Conservation (phyloP, 2,113 vertebrate genomes). For the Salvelinus alpinus region DNA sequence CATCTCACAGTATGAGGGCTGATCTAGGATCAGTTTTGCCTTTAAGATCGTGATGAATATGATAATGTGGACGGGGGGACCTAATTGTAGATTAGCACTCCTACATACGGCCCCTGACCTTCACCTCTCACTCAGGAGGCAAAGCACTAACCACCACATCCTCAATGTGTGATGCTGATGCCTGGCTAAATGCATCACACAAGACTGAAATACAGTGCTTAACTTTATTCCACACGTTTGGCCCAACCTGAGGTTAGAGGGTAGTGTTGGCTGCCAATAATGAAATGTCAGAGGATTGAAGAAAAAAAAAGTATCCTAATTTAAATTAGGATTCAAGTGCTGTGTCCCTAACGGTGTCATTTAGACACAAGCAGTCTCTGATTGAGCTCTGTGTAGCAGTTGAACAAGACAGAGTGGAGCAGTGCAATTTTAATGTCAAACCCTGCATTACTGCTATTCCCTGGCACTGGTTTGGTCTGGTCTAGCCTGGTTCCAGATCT, state of each 20-base stretch:
- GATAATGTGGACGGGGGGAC: too few relatives aligned
- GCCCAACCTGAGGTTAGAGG: too few relatives aligned
- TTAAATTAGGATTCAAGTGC: constrained; percentile 31
- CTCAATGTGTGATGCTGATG: not conserved
- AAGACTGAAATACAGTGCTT: not conserved
- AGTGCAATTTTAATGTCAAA: too few relatives aligned
- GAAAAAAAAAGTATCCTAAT: constrained; percentile 19
- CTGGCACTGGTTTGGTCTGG: too few relatives aligned
- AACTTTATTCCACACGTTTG: not conserved
- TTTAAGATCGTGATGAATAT: too few relatives aligned
- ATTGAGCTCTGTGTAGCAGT: not conserved
- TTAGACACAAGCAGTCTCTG: not conserved
- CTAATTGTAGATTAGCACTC: too few relatives aligned
- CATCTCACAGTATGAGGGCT: too few relatives aligned
- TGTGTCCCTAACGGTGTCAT: constrained; percentile 1
- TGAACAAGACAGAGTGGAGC: not conserved
- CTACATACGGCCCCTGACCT: not conserved
- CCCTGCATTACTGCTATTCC: too few relatives aligned
- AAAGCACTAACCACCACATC: not conserved
- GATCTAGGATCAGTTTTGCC: too few relatives aligned
- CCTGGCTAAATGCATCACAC: not conserved
- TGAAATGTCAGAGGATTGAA: constrained; percentile 16
- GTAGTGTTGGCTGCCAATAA: not conserved
- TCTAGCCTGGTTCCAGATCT: too few relatives aligned
- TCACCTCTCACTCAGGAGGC: not conserved